phyloP scores from a whole-genome alignment of 23 tunicate genomes.

The Oikopleura vanhoeffeni region DNA sequence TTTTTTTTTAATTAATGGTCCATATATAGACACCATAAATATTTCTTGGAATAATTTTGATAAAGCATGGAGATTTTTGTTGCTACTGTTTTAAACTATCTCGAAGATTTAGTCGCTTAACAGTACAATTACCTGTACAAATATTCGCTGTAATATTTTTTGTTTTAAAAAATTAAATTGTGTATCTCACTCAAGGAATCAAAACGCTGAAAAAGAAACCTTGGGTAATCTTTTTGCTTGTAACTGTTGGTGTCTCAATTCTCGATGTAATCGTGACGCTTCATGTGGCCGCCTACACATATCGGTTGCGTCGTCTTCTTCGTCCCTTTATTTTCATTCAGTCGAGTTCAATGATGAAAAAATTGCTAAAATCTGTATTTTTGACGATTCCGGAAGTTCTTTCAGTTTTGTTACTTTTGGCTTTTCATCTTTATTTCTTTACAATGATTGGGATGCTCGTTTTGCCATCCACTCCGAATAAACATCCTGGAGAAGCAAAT shows the following conservation, averaged over 20 bases:
- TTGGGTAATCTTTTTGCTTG: not conserved
- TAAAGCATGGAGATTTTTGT: too few relatives aligned
- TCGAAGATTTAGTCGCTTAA: too few relatives aligned
- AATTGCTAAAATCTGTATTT: constrained; percentile 72
- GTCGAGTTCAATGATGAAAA: constrained; percentile 73
- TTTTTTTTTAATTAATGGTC: too few relatives aligned
- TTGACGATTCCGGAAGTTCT: constrained; percentile 85
- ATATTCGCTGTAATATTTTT: too few relatives aligned
- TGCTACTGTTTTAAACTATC: too few relatives aligned
- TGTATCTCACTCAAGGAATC: too few relatives aligned
- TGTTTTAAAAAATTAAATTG: too few relatives aligned
- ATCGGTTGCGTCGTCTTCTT: constrained; percentile 54
- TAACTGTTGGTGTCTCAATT: not conserved
- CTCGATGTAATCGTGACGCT: not conserved
- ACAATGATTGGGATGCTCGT: constrained; percentile 92
- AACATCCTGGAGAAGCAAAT: not conserved
- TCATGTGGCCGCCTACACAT: constrained; percentile 17
- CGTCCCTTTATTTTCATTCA: constrained; percentile 78
- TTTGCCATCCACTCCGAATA: constrained; percentile 20
- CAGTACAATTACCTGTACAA: too few relatives aligned
- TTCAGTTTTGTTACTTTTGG: constrained; percentile 58
- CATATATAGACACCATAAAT: too few relatives aligned
- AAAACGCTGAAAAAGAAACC: not conserved
- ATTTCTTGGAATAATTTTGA: too few relatives aligned
- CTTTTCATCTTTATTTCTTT: constrained; percentile 74